Base-by-base conservation (phyloP, 2,888 invertebrate genomes). In the Lasioglossum figueresi region DNA sequence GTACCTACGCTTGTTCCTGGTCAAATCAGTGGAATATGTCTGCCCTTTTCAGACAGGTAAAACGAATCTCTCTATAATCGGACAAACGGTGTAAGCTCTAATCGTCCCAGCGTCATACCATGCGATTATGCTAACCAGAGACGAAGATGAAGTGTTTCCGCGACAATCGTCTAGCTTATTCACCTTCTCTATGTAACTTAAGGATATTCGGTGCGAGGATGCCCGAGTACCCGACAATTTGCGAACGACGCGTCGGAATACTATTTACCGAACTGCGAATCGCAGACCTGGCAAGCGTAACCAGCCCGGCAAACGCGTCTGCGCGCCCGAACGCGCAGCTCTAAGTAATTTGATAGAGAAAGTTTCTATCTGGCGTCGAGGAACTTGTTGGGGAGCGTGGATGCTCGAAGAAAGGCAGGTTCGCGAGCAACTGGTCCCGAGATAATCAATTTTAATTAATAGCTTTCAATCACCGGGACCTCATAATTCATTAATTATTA, bases 271-370 rank as follows among this genome's bases (percentile, higher is more conserved):
- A 52, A 68, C 34, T 52, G 4, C 27, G 19, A 52, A 70, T 77
- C 48, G 12, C 68, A 37, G 19, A 70, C 52, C 37, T 40, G 27
- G 37, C 34, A 43, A 34, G 16, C 8, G 45, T 40, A 72, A 63
- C 63, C 63, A 23, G 23, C 2, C 27, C 23, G 34, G 19, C 8
- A n/a, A 63, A 79, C n/a, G 31, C 78, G 43, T 14, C 19, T 27
- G 31, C 16, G 27, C 16, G 16, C 45, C 19, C 43, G n/a, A 63
- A 31, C 12, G 12, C 16, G 6, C 19, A 31, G 16, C 23, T 10
- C 40, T 52, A 52, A 80, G 74, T 80, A 80, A 74, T 80, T 75
- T 43, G 80, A 80, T 80, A 52, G 66, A 31, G 40, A 37, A 75
- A 80, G 74, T 80, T 80, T 74, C 40, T 16, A 12, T n/a, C 43